Percentiles rank a stretch among this genome's conserved stretches.
Evolutionary conservation across 2,797 vertebrate genomes (phyloP).

Genomic region (Zalophus californianus): DNA sequence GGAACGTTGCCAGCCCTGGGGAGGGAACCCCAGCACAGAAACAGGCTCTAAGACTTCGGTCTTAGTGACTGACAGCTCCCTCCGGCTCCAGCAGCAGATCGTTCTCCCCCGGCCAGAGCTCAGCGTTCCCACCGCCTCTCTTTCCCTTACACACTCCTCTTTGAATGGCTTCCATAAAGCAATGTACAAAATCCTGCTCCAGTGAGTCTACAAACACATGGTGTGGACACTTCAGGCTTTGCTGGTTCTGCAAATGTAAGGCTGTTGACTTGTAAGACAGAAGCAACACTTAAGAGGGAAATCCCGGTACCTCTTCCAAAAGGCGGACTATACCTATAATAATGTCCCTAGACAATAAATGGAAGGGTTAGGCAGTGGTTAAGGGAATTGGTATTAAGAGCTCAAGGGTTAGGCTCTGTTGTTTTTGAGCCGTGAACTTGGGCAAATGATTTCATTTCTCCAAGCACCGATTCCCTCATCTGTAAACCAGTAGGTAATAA

Average conservation of each 20-base stretch:
- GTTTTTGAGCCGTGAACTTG: conserved; percentile 12
- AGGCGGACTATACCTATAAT: neutral
- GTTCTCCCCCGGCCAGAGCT: neutral
- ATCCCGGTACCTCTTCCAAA: neutral
- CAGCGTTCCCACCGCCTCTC: neutral
- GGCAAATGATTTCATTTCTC: conserved; percentile 37
- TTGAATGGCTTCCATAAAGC: neutral
- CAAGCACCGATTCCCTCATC: neutral
- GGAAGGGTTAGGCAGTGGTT: neutral
- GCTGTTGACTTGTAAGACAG: neutral
- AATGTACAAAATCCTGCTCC: neutral
- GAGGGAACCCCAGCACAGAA: neutral
- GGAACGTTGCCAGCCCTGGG: neutral
- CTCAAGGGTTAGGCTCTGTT: neutral
- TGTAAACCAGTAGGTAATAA: conserved; percentile 23
- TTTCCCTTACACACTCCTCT: neutral
- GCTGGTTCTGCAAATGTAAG: neutral
- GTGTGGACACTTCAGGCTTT: neutral
- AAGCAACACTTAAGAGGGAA: neutral
- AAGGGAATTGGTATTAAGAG: neutral
- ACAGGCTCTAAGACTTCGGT: neutral
- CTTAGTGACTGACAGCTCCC: neutral
- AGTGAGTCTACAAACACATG: neutral
- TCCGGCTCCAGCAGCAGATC: neutral
- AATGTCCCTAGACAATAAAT: neutral